phyloP scores from a whole-genome alignment of 2,113 vertebrate species.

The Colinus virginianus region DNA sequence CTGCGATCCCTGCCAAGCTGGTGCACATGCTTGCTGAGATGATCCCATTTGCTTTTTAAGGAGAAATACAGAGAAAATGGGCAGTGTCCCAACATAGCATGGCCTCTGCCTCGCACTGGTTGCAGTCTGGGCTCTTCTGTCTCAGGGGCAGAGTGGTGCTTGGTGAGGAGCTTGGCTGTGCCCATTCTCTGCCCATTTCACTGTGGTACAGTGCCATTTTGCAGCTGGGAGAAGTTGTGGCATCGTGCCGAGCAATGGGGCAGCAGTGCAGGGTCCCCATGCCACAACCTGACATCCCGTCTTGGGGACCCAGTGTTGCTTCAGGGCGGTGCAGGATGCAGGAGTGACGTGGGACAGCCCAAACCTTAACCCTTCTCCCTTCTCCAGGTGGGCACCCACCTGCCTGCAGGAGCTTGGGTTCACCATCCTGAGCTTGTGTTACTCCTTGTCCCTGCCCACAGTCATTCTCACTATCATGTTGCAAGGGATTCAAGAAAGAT shows the following conservation, averaged over 20 bases:
- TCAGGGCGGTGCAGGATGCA: background rate
- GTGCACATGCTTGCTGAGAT: background rate
- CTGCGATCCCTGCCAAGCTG: background rate
- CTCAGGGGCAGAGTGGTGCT: background rate
- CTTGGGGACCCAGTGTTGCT: background rate
- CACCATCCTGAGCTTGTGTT: slow-evolving; percentile 40
- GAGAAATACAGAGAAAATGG: background rate
- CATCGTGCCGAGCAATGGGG: background rate
- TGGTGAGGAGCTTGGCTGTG: background rate
- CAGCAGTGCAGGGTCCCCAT: background rate
- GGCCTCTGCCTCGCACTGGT: background rate
- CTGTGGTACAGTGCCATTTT: slow-evolving; percentile 5
- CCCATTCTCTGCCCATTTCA: slow-evolving; percentile 31
- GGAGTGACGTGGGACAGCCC: background rate
- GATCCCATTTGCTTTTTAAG: background rate
- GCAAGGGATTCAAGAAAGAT: slow-evolving; percentile 28
- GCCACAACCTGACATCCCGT: background rate
- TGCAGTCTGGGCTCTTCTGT: background rate
- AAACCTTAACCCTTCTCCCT: background rate
- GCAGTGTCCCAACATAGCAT: background rate
- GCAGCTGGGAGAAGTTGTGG: background rate
- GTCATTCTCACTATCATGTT: slow-evolving; percentile 46
- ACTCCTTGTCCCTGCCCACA: slow-evolving; percentile 13
- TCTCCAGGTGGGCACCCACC: background rate
- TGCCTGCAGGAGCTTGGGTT: background rate